These are phyloP conservation scores for Charina bottae DNA, from an alignment of 2,113 vertebrate genomes.

Conservation along the genomic window DNA sequence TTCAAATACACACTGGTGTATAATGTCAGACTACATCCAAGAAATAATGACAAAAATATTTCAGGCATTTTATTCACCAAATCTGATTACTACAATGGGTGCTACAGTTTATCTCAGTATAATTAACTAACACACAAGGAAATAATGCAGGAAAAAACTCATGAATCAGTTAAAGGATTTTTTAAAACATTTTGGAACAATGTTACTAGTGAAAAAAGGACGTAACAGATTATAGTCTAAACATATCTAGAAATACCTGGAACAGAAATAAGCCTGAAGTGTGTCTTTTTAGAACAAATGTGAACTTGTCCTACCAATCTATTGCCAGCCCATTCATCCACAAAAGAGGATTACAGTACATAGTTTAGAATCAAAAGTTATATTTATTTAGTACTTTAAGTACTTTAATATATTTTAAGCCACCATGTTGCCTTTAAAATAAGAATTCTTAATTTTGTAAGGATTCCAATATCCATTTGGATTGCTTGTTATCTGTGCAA, in stretches of 20 bases:
- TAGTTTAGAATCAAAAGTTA: background rate
- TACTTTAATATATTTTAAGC: background rate
- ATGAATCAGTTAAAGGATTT: background rate
- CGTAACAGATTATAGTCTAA: background rate
- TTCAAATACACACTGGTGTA: conserved; percentile 87
- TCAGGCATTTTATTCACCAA: background rate
- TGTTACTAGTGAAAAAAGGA: background rate
- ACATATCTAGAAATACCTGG: background rate
- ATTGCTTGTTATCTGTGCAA: background rate
- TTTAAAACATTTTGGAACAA: background rate
- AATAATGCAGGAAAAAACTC: background rate
- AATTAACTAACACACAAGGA: background rate
- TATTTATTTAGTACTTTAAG: background rate
- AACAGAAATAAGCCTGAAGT: background rate
- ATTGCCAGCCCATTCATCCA: background rate
- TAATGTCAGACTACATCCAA: conserved; percentile 80
- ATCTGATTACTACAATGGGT: fast-evolving
- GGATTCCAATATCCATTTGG: background rate
- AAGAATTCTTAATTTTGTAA: background rate
- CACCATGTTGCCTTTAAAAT: background rate
- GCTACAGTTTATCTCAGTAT: conserved; percentile 13
- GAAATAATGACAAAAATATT: conserved; percentile 12
- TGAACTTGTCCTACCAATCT: background rate
- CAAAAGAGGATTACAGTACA: background rate
- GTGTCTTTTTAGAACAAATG: background rate